Conservation (phyloP, 2,888 invertebrate species). For the Diarsia brunnea region DNA sequence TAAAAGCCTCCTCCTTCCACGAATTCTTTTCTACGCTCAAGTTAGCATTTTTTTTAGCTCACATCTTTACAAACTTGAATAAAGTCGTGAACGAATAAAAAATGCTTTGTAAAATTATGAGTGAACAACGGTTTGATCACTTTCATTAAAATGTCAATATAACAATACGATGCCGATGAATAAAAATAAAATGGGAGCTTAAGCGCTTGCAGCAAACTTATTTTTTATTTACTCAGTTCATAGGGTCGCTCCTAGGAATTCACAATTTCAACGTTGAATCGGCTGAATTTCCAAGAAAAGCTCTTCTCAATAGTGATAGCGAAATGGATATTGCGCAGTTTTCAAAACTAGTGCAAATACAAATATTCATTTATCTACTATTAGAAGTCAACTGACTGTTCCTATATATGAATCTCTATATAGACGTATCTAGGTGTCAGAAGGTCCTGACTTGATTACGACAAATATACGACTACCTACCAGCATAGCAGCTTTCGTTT, state of each 20-base stretch:
- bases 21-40: neutral
- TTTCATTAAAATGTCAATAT: neutral
- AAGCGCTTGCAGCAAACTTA: neutral
- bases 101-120: neutral
- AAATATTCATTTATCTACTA: no score
- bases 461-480: conserved; percentile 73
- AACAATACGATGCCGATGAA: neutral
- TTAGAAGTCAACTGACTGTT: neutral
- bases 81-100: neutral
- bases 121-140: neutral
- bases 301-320: neutral
- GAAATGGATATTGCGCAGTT: neutral
- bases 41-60: neutral
- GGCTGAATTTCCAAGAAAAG: neutral
- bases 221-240: neutral
- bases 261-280: neutral
- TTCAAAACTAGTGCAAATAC: no score
- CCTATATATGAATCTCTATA: conserved; percentile 14
- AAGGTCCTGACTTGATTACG: conserved; percentile 66
- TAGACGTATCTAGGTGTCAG: conserved; percentile 62
- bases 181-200: neutral
- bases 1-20: neutral
- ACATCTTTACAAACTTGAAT: neutral
- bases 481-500: conserved; percentile 76
- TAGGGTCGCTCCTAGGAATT: neutral